phyloP scores from a whole-genome alignment of 1,140 invertebrate genomes.

The Belonocnema kinseyi region DNA sequence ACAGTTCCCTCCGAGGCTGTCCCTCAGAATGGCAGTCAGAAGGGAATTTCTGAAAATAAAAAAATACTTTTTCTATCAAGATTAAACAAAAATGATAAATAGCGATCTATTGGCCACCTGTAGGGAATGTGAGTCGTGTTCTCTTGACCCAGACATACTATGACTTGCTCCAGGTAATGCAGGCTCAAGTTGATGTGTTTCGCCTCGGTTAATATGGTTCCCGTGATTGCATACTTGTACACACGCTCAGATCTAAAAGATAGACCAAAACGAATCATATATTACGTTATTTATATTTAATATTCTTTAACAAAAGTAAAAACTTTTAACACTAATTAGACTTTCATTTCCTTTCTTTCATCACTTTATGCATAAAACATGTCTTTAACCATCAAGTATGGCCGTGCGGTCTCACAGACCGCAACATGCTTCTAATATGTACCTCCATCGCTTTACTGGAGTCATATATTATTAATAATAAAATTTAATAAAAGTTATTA shows the following conservation, averaged over 20 bases:
- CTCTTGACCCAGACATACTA: constrained; percentile 79
- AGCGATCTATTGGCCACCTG: constrained; percentile 56
- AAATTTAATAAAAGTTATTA: too few relatives aligned
- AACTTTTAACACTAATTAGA: too few relatives aligned
- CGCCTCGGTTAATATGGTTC: constrained; percentile 78
- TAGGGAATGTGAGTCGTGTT: constrained; percentile 80
- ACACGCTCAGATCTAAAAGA: constrained; percentile 73
- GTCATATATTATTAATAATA: too few relatives aligned
- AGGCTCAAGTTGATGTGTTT: constrained; percentile 82
- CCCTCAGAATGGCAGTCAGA: constrained; percentile 80
- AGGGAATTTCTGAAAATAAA: constrained; percentile 76
- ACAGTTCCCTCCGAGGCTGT: constrained; percentile 82
- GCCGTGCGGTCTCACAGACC: too few relatives aligned
- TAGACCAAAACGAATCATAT: constrained; percentile 18
- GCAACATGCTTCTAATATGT: too few relatives aligned
- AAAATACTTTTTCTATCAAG: constrained; percentile 37
- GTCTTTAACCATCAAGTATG: too few relatives aligned
- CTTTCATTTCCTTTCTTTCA: too few relatives aligned
- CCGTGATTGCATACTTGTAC: constrained; percentile 72
- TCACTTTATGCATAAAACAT: too few relatives aligned
- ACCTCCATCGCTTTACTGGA: too few relatives aligned
- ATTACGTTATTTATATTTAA: too few relatives aligned
- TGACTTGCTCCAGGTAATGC: constrained; percentile 83
- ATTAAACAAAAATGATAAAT: constrained; percentile 34
- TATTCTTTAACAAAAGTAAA: too few relatives aligned